Percentiles rank a stretch among this genome's conserved stretches.
phyloP scores from a whole-genome alignment of 23 tunicate genomes.

The Styela plicata region DNA sequence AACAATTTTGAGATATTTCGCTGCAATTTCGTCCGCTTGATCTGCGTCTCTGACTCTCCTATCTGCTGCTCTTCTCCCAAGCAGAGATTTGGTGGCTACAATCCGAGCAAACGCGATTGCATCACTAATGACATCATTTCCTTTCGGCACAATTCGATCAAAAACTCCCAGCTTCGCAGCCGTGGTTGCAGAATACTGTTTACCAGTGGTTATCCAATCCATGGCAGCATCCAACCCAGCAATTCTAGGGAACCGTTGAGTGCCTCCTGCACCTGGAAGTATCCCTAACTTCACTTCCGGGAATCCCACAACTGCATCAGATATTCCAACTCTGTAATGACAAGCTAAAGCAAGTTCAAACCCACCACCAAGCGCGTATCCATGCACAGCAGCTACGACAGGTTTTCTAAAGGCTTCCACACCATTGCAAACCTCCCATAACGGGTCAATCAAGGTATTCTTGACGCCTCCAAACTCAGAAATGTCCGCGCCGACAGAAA shows the following conservation, averaged over 20 bases:
- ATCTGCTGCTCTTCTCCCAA: constrained; percentile 6
- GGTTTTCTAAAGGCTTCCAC: constrained; percentile 40
- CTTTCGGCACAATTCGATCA: constrained; percentile 35
- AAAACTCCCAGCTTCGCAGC: constrained; percentile 23
- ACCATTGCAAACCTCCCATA: constrained; percentile 29
- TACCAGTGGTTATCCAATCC: constrained; percentile 41
- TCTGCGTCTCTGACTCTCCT: constrained; percentile 17
- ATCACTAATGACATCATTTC: constrained; percentile 8
- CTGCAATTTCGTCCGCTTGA: constrained; percentile 27
- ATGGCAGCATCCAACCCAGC: constrained; percentile 43
- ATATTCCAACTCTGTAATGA: constrained; percentile 53
- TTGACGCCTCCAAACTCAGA: constrained; percentile 44
- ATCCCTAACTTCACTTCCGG: constrained; percentile 82
- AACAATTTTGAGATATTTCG: constrained; percentile 14
- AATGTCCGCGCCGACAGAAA: constrained; percentile 89
- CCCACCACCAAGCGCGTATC: constrained; percentile 66
- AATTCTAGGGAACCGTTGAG: constrained; percentile 70
- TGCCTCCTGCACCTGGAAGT: constrained; percentile 77
- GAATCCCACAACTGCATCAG: constrained; percentile 33
- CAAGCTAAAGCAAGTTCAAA: constrained; percentile 71
- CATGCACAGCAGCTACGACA: constrained; percentile 51
- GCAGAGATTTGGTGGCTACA: background rate
- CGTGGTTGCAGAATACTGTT: constrained; percentile 46
- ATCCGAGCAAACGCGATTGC: constrained; percentile 20
- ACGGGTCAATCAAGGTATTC: constrained; percentile 16